Evolutionary conservation across 2,888 invertebrate species (phyloP).

Genomic region (Xylota segnis): DNA sequence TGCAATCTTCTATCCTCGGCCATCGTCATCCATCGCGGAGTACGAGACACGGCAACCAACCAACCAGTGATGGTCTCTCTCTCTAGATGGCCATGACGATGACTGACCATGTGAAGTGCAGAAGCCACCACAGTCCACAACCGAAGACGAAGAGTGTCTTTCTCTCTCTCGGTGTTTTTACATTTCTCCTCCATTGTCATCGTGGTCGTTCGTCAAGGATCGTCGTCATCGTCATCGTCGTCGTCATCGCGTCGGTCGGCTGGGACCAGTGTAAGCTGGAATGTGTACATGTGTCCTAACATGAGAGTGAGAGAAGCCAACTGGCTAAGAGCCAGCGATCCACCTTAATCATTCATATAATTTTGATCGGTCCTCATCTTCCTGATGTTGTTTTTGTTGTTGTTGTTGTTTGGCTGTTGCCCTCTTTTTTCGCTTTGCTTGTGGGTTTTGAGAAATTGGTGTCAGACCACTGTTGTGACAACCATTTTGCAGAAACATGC

Average conservation of each 20-base stretch:
- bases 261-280: slow-evolving; percentile 68
- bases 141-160: slow-evolving; percentile 46
- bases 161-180: slow-evolving; percentile 46
- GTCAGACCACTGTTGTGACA: slow-evolving; percentile 78
- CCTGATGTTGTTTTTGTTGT: slow-evolving; percentile 70
- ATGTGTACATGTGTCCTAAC: slow-evolving; percentile 75
- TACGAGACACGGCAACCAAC: slow-evolving; percentile 46
- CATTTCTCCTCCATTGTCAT: slow-evolving; percentile 75
- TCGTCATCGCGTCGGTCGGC: slow-evolving; percentile 35
- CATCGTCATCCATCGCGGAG: slow-evolving; percentile 49
- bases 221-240: slow-evolving; percentile 30
- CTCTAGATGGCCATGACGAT: slow-evolving; percentile 58
- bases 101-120: slow-evolving; percentile 58
- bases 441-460: slow-evolving; percentile 74
- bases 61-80: slow-evolving; percentile 74
- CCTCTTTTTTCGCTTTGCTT: slow-evolving; percentile 60
- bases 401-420: slow-evolving; percentile 55
- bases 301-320: slow-evolving; percentile 73
- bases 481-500: slow-evolving; percentile 78
- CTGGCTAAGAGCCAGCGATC: slow-evolving; percentile 72
- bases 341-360: slow-evolving; percentile 77
- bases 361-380: slow-evolving; percentile 76
- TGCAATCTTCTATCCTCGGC: slow-evolving; percentile 43
- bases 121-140: slow-evolving; percentile 41
- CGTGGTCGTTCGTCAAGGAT: slow-evolving; percentile 76